These are phyloP conservation scores for Meloe dianella DNA, from an alignment of 2,888 invertebrate genomes.

Conservation along the genomic window DNA sequence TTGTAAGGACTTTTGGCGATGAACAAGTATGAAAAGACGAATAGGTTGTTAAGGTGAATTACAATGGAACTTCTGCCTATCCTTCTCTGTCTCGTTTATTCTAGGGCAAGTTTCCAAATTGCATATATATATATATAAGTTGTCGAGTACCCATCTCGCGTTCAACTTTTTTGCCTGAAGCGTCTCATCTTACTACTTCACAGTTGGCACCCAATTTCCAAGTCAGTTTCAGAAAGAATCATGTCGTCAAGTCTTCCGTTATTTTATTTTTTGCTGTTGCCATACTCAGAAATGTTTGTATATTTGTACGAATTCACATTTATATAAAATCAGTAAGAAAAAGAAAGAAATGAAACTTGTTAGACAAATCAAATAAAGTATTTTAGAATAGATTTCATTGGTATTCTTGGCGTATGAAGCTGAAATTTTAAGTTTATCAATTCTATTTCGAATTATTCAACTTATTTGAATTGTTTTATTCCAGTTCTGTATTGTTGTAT, in stretches of 20 bases:
- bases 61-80: constrained; percentile 18
- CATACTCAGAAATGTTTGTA: not conserved
- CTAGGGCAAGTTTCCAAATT: constrained; percentile 30
- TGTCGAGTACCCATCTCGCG: constrained; percentile 33
- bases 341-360: not conserved
- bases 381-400: constrained; percentile 11
- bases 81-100: constrained; percentile 33
- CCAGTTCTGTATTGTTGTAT: not conserved
- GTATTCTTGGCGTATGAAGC: constrained; percentile 14
- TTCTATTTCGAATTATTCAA: not conserved
- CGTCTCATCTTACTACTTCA: constrained; percentile 31
- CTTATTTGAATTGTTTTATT: not conserved
- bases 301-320: not conserved
- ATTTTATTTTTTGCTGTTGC: constrained; percentile 10
- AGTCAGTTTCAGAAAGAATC: constrained; percentile 35
- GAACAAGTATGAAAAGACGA: not conserved
- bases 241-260: constrained; percentile 33
- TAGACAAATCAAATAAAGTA: constrained; percentile 15
- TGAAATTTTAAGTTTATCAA: not conserved
- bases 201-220: constrained; percentile 38
- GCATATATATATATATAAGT: constrained; percentile 36
- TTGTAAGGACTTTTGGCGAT: not conserved
- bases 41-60: not conserved
- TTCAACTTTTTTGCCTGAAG: constrained; percentile 32
- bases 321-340: not conserved